These are phyloP conservation scores for Pampus argenteus DNA, from an alignment of 2,797 vertebrate genomes.

Conservation along the genomic window DNA sequence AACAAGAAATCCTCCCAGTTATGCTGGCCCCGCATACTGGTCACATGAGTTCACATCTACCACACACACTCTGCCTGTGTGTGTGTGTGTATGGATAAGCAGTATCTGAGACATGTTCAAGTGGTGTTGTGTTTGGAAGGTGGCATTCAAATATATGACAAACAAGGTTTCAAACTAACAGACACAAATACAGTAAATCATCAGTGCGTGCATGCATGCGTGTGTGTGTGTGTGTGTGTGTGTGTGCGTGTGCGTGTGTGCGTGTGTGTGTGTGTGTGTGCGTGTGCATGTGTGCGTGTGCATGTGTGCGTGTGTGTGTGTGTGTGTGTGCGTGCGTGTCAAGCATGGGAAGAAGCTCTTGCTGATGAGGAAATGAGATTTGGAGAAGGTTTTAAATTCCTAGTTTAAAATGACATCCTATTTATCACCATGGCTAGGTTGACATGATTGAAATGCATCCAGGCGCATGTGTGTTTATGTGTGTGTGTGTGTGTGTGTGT, in stretches of 20 bases:
- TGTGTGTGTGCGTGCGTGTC: too few relatives aligned
- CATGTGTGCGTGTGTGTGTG: too few relatives aligned
- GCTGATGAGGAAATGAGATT: constrained; percentile 47
- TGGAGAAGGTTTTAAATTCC: constrained; percentile 55
- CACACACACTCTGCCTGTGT: constrained; percentile 8
- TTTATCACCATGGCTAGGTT: constrained; percentile 63
- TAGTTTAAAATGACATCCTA: constrained; percentile 69
- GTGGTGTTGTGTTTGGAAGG: constrained; percentile 44
- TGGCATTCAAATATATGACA: constrained; percentile 38
- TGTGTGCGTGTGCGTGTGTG: constrained; percentile 17
- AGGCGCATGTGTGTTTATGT: constrained; percentile 3
- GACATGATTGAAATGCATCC: constrained; percentile 68
- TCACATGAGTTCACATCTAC: constrained; percentile 33
- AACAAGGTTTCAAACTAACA: constrained; percentile 30
- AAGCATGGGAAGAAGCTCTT: constrained; percentile 8
- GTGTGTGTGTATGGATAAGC: constrained; percentile 12
- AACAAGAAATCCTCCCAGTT: constrained; percentile 51
- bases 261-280: constrained; percentile 7
- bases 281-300: too few relatives aligned
- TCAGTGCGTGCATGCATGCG: constrained; percentile 19
- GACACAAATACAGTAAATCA: constrained; percentile 18
- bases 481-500: constrained; percentile 15
- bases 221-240: constrained; percentile 14
- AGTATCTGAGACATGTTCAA: constrained; percentile 31
- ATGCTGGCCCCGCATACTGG: constrained; percentile 18